phyloP scores from a whole-genome alignment of 1,140 invertebrate genomes.

The Tetramorium parvispinum region DNA sequence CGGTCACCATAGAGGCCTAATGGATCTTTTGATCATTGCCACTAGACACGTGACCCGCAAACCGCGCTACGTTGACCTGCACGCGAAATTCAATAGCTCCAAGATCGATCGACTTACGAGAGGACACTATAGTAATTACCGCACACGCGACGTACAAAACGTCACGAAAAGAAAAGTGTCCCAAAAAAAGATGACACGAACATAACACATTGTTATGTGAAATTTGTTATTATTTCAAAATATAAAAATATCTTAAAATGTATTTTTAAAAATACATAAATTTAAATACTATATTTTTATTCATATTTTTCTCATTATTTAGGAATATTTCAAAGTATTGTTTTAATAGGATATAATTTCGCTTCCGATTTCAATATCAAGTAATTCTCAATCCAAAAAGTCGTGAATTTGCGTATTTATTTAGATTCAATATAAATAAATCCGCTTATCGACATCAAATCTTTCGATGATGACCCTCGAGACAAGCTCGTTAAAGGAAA shows the following conservation, averaged over 20 bases:
- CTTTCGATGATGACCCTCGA: not conserved
- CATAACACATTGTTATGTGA: not conserved
- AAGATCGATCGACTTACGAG: slow-evolving; percentile 43
- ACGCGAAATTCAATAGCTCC: slow-evolving; percentile 47
- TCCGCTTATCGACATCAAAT: slow-evolving; percentile 39
- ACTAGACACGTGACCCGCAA: slow-evolving; percentile 50
- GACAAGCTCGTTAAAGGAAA: slow-evolving; percentile 18
- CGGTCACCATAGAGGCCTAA: slow-evolving; percentile 42
- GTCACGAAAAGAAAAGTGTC: not conserved
- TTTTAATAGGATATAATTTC: not conserved
- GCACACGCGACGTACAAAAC: not conserved
- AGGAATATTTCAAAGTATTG: not conserved
- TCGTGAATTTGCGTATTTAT: not conserved
- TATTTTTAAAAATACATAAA: not conserved
- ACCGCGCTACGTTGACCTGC: slow-evolving; percentile 32
- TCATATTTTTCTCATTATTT: not conserved
- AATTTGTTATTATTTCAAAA: not conserved
- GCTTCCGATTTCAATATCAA: not conserved
- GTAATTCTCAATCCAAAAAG: not conserved
- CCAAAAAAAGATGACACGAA: not conserved
- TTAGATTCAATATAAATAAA: slow-evolving; percentile 27
- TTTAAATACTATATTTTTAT: not conserved
- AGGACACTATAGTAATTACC: slow-evolving; percentile 27
- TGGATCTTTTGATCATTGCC: slow-evolving; percentile 61
- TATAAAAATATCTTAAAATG: not conserved